Conservation (phyloP, 2,797 vertebrate species). For the Pangasius macronema region DNA sequence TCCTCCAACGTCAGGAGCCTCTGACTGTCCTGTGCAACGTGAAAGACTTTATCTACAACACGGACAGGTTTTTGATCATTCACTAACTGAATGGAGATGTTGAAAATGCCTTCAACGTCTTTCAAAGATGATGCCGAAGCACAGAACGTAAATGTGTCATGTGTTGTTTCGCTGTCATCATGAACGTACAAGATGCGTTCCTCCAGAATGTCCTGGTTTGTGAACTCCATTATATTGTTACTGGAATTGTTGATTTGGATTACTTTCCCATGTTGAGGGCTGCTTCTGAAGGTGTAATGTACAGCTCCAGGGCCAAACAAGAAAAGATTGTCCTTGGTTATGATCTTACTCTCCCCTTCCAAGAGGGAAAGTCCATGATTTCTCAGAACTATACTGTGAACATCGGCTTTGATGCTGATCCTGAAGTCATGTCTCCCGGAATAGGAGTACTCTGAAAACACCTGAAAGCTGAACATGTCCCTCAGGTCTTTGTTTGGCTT, state of each 20-base stretch:
- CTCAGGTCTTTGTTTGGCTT: slow-evolving; percentile 65
- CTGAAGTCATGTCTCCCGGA: slow-evolving; percentile 78
- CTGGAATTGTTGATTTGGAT: slow-evolving; percentile 73
- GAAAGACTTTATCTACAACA: slow-evolving; percentile 84
- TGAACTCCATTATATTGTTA: slow-evolving; percentile 76
- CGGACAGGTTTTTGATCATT: slow-evolving; percentile 88
- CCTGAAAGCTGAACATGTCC: slow-evolving; percentile 81
- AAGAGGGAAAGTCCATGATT: slow-evolving; percentile 80
- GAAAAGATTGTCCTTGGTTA: slow-evolving; percentile 80
- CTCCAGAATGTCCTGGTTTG: slow-evolving; percentile 77
- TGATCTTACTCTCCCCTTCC: slow-evolving; percentile 85
- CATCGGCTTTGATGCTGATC: slow-evolving; percentile 78
- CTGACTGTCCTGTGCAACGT: slow-evolving; percentile 79
- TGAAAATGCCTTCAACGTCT: slow-evolving; percentile 73
- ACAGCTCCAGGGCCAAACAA: slow-evolving; percentile 69
- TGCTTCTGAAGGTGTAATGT: slow-evolving; percentile 74
- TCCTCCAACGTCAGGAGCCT: slow-evolving; percentile 81
- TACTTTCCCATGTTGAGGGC: slow-evolving; percentile 80
- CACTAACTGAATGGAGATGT: slow-evolving; percentile 80
- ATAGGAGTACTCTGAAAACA: slow-evolving; percentile 75
- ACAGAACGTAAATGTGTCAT: slow-evolving; percentile 79
- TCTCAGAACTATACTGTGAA: slow-evolving; percentile 67
- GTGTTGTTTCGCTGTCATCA: slow-evolving; percentile 83
- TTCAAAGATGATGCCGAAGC: slow-evolving; percentile 60
- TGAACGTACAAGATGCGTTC: slow-evolving; percentile 83